phyloP scores from a whole-genome alignment of 2,797 vertebrate species.

The Borostomias antarcticus region DNA sequence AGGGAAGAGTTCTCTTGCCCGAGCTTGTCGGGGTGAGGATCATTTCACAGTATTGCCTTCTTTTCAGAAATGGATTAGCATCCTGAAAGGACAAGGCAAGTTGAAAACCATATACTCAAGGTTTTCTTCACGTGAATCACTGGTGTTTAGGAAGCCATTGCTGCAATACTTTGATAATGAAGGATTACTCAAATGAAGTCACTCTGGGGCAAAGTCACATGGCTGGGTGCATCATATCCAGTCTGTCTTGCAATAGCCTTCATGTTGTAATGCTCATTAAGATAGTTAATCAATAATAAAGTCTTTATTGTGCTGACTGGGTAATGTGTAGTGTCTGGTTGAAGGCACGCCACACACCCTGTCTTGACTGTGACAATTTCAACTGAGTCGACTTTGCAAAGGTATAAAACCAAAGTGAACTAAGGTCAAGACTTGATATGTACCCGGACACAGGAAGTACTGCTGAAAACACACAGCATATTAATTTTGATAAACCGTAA shows the following conservation, averaged over 20 bases:
- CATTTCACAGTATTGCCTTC: background rate
- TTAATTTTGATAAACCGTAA: no score
- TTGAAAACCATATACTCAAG: background rate
- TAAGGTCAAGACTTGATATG: no score
- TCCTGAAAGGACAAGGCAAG: background rate
- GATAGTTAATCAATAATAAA: constrained; percentile 47
- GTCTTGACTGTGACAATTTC: constrained; percentile 23
- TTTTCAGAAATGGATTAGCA: constrained; percentile 2
- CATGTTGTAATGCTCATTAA: constrained; percentile 36
- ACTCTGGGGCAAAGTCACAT: constrained; percentile 34
- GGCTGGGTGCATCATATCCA: constrained; percentile 5
- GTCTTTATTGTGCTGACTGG: constrained; percentile 35
- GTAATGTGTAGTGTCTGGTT: constrained; percentile 35
- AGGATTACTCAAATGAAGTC: background rate
- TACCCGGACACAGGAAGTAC: no score
- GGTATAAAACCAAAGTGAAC: no score
- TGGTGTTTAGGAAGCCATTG: background rate
- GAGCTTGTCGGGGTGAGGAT: background rate
- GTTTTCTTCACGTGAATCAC: background rate
- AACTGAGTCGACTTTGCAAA: no score
- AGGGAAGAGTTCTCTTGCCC: background rate
- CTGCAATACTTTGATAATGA: background rate
- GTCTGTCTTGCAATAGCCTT: constrained; percentile 7
- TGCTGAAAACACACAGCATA: no score
- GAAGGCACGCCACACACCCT: constrained; percentile 21